Base-by-base conservation (phyloP, 2,797 vertebrate genomes). In the Mallotus villosus region DNA sequence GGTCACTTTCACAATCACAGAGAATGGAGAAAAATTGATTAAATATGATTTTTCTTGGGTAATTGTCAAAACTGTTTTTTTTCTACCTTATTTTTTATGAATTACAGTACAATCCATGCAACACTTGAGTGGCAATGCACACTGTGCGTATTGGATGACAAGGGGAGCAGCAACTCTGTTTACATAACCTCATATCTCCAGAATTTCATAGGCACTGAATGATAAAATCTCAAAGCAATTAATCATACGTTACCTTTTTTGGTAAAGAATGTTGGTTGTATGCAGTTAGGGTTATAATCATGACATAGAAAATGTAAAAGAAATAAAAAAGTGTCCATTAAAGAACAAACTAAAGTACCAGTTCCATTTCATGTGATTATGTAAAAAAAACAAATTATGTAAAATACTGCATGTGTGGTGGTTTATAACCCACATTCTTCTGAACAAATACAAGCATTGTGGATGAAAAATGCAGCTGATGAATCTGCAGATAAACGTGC, bases 141-240 rank as follows among this genome's bases (percentile, higher is more conserved):
- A 66, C 64, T n/a, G 11, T 37, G 24, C 2, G 67, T 66, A 68
- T 69, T 72, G 72, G 81, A 76, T 78, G 76, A 70, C 66, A 5
- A 62, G 72, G 22, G 71, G 71, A 77, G 81, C 82, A 76, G 81
- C 77, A 73, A 73, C 73, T 55, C 22, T 71, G 73, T 76, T 81
- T 64, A 71, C 59, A 79, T 74, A 70, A 73, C 67, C 64, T 79
- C 59, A 60, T 12, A 66, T 79, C 82, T 83, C 74, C 72, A 65
- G 69, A 68, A 70, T 74, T 73, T 75, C 73, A 88, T 87, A 91
- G 88, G 87, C 89, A 91, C 86, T 86, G 83, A 87, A 88, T 80
- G 79, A 77, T 75, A 78, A 62, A 80, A 73, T 19, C 78, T 75
- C 80, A 49, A 24, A 60, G 57, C 59, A 72, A 70, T 74, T 74